Base-by-base conservation (phyloP, 2,888 invertebrate species). In the Thyatira batis region DNA sequence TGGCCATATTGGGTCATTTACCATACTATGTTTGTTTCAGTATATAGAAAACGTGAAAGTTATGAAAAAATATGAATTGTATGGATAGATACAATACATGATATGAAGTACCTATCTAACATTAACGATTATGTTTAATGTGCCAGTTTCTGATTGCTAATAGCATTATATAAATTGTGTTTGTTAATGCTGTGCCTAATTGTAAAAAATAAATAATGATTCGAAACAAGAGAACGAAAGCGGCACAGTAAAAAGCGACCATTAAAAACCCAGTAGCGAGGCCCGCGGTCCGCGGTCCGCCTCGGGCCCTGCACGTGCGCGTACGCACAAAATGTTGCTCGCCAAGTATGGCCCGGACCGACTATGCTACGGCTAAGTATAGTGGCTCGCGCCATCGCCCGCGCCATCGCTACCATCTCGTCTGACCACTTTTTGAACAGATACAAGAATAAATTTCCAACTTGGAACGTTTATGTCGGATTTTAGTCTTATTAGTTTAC, bases 231-330 rank as follows among this genome's bases (percentile, higher is more conserved):
- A 77, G 72, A 76, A 71, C 52, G 76, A 76, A 71, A 72, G 65
- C 67, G 67, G 64, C 52, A 54, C 57, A 52, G 61, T 75, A 80
- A 87, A 85, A 84, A 85, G 79, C 62, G 74, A 75, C 78, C 76
- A 85, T 84, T 84, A 84, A 83, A 77, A 85, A 76, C 73, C 82
- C 89, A 80, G 91, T 89, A 90, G 89, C 89, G 60, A 58, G 63
- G 43, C 51, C 49, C 45, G 27, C 33, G 28, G 49, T 33, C 43
- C 39, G 28, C 57, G 54, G 63, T 62, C 68, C 60, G 87, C 86
- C 85, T 65, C 74, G 65, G 76, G 89, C 77, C 61, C 49, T 87
- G 82, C 89, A 88, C 89, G 88, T 87, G 89, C 89, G 83, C 68
- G 44, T 50, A 58, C 58, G 67, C 60, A 58, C 60, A 58, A 71